Base-by-base conservation (phyloP, 2,113 vertebrate genomes). In the Hypocryptadius cinnamomeus region DNA sequence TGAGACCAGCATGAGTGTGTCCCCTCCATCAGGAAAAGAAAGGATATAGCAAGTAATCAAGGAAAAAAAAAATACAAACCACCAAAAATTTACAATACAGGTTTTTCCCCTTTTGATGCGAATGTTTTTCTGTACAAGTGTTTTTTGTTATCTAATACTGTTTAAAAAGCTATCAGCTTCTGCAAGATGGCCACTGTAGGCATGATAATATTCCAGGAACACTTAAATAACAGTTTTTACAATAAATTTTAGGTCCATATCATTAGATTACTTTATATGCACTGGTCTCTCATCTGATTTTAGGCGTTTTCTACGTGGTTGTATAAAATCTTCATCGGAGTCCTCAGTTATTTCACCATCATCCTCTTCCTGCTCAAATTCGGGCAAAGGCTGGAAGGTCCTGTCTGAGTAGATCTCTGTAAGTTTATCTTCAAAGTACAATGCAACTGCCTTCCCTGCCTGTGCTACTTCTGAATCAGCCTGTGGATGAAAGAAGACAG, bases 401-500 rank as follows among this genome's bases (percentile, higher is more conserved):
- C 99, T 98, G 95, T 98, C 99, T 45, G 99, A 98, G 97, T 99
- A 99, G 88, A 99, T 98, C 98, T 98, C 98, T 97, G 96, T 96
- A 97, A 99, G 97, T 98, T 98, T 99, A 97, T 99, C 98, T 98
- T 99, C 99, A 96, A 99, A 99, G 98, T 98, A 98, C 89, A 98
- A 96, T 85, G 98, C 98, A 96, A 99, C 98, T 86, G 99, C 98
- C 96, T 99, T 99, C 91, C 99, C 99, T 74, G 99, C 98, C 97
- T 99, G 98, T 22, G 98, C 99, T 98, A 99, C 99, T 98, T 99
- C 99, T 44, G 99, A 99, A 97, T 99, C 99, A 95, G 97, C 98
- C 99, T 99, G 98, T 90, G 96, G 95, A 96, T 77, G 88, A 88
- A 97, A 97, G 94, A 97, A 98, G 95, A 98, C 89, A 97, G 96